Conservation (phyloP, 2,888 invertebrate genomes). For the Mesoligia furuncula region DNA sequence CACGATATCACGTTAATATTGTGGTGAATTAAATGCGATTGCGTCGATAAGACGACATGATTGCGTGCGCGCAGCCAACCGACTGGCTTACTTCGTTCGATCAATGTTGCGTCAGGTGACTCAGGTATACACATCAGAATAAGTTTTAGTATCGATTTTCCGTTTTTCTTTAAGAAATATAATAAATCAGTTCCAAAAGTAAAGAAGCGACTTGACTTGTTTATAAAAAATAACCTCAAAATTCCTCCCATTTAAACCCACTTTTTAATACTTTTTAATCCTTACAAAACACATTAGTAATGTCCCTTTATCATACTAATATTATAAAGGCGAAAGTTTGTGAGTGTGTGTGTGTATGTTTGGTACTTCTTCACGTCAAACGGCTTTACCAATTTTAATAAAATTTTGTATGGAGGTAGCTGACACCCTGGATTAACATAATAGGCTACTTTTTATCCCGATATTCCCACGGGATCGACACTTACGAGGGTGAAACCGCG, state of each 20-base stretch:
- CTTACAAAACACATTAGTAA: background rate
- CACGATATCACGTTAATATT: constrained; percentile 38
- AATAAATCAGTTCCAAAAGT: background rate
- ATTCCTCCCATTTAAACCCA: background rate
- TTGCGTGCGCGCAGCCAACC: constrained; percentile 53
- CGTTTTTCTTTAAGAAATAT: background rate
- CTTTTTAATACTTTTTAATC: background rate
- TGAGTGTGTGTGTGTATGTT: no score
- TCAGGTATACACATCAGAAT: constrained; percentile 24
- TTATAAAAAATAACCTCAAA: background rate
- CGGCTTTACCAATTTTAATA: no score
- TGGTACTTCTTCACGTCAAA: no score
- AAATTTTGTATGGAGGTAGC: no score
- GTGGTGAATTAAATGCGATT: constrained; percentile 34
- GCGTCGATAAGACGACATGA: constrained; percentile 52
- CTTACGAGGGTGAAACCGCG: no score
- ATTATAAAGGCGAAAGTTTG: no score
- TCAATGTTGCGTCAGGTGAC: constrained; percentile 39
- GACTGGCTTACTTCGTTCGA: constrained; percentile 41
- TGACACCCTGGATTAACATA: no score
- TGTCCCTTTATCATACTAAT: background rate
- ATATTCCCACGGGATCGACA: no score
- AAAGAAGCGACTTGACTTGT: no score
- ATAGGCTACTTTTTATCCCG: no score
- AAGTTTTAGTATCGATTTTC: background rate